Percentiles rank a stretch among this genome's conserved stretches.
phyloP scores from a whole-genome alignment of 2,113 vertebrate genomes.

The Rhagologus leucostigma region DNA sequence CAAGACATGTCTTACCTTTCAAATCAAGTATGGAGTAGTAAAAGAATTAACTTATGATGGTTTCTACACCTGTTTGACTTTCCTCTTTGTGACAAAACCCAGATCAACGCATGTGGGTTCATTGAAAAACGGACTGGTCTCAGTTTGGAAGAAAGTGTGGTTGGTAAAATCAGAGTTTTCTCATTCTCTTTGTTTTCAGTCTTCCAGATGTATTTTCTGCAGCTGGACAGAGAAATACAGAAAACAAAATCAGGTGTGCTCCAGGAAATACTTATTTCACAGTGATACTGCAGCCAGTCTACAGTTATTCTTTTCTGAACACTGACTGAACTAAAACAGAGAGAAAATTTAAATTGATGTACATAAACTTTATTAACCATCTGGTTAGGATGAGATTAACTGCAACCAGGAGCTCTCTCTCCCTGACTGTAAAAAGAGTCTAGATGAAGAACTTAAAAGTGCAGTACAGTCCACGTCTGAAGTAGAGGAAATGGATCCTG shows the following conservation, averaged over 20 bases:
- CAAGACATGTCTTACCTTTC: neutral
- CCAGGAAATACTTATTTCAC: neutral
- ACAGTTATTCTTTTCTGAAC: neutral
- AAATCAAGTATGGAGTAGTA: neutral
- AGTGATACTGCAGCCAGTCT: neutral
- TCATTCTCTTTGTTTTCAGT: neutral
- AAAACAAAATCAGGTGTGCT: neutral
- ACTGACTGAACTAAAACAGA: neutral
- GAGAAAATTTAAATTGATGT: neutral
- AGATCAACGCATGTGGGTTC: neutral
- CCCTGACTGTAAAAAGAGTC: neutral
- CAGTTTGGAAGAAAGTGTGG: neutral
- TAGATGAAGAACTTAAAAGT: neutral
- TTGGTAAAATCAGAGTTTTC: neutral
- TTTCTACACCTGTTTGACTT: slow-evolving; percentile 19
- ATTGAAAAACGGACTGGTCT: neutral
- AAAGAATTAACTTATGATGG: neutral
- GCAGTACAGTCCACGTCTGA: neutral
- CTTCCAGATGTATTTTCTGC: neutral
- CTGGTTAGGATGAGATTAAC: neutral
- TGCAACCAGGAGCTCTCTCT: neutral
- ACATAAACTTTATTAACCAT: neutral
- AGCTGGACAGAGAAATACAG: neutral
- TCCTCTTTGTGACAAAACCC: neutral
- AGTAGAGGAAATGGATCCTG: neutral